Conservation (phyloP, 2,888 invertebrate genomes). For the Himalopsyche anomala region DNA sequence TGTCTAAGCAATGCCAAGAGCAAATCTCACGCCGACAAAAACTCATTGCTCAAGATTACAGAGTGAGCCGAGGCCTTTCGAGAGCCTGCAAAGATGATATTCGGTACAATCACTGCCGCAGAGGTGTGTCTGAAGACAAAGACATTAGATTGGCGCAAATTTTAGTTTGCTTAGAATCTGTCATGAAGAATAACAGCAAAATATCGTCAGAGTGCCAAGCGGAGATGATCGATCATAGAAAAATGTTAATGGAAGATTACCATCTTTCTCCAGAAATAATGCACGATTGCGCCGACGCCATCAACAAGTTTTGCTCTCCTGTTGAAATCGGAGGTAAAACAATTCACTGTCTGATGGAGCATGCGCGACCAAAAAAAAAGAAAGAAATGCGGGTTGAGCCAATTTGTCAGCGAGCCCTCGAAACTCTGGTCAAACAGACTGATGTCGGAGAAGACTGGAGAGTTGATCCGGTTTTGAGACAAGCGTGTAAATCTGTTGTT, state of each 20-base stretch:
- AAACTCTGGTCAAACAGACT: conserved; percentile 87
- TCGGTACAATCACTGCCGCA: conserved; percentile 88
- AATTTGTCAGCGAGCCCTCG: conserved; percentile 86
- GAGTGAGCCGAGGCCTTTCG: conserved; percentile 91
- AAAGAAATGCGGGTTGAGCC: conserved; percentile 82
- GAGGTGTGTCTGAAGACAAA: conserved; percentile 88
- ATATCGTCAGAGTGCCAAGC: conserved; percentile 87
- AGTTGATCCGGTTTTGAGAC: conserved; percentile 92
- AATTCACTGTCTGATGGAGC: conserved; percentile 96
- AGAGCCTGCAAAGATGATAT: conserved; percentile 94
- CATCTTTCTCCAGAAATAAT: conserved; percentile 95
- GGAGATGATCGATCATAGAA: conserved; percentile 94
- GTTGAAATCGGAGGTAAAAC: conserved; percentile 90
- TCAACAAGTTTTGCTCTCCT: conserved; percentile 84
- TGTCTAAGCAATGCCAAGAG: conserved; percentile 85
- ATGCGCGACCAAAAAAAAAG: conserved; percentile 82
- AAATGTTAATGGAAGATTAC: conserved; percentile 94
- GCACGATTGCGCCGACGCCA: conserved; percentile 90
- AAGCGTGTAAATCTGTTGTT: conserved; percentile 91
- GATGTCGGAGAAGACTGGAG: conserved; percentile 98
- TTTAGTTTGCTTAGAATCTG: conserved; percentile 92
- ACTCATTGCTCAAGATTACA: conserved; percentile 93
- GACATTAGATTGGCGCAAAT: conserved; percentile 92
- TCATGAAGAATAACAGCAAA: conserved; percentile 83
- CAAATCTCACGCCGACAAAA: conserved; percentile 91